Evolutionary conservation across 2,113 vertebrate genomes (phyloP), one percentile per base, ranked within the genome.

Genomic region (Serinus canaria): DNA sequence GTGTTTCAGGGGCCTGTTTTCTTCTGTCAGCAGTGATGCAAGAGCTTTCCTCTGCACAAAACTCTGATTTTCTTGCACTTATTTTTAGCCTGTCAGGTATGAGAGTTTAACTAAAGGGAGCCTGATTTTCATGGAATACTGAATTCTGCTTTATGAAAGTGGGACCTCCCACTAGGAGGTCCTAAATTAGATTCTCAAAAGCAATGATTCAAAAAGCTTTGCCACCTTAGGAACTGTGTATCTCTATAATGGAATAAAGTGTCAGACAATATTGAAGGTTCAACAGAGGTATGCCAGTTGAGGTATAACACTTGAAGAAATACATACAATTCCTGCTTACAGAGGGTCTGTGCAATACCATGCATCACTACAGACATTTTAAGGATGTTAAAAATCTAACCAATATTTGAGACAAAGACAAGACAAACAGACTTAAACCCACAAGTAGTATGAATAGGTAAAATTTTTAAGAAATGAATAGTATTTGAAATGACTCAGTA

Each of bases 401-500:
- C 18, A 13, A 72, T 91, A 39, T 74, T 75, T 87, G 75, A 83
- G 72, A 81, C 72, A 47, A 92, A 83, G 76, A 89, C 63, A 78
- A 95, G 93, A 52, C 72, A 95, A 87, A 82, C 46, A 79, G 24
- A 37, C 41, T 79, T 62, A 70, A 90, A 74, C 4, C 11, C 15
- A 27, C 27, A 41, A 90, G 35, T n/a, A 78, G 15, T 81, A 39
- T 92, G 64, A 94, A 90, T 85, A 91, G 75, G 67, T 93, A 74
- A 59, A 93, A 58, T 33, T 67, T 78, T 86, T 9, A 20, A 93
- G 94, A 90, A 86, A 73, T 82, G 15, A 85, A 56, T 86, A 64
- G 72, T 83, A 60, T 93, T 94, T 87, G 28, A 77, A 91, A 75
- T 96, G 59, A 85, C 37, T 93, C 68, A 69, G 59, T 58, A 41